These are phyloP conservation scores for Ditula angustiorana DNA, from an alignment of 2,888 invertebrate species.

Conservation along the genomic window DNA sequence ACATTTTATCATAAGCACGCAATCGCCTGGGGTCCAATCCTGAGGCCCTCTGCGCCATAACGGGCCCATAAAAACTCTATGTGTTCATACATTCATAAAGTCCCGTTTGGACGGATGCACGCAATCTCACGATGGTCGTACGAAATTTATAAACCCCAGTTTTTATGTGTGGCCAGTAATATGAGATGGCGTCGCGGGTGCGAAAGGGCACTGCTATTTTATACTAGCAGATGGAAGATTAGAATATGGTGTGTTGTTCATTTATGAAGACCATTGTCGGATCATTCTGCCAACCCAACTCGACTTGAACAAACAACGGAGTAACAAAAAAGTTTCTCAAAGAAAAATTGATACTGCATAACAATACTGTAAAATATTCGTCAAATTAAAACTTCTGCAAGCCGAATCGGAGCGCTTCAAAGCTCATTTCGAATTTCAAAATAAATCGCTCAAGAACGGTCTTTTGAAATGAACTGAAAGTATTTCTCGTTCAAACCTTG, in stretches of 20 bases:
- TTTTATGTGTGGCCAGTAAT: slow-evolving; percentile 40
- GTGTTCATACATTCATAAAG: slow-evolving; percentile 62
- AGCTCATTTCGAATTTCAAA: slow-evolving; percentile 42
- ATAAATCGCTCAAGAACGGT: slow-evolving; percentile 45
- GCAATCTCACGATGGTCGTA: slow-evolving; percentile 45
- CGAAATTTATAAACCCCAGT: slow-evolving; percentile 49
- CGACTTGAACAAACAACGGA: background rate
- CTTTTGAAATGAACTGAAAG: slow-evolving; percentile 52
- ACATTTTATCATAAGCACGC: slow-evolving; percentile 49
- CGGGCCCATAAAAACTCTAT: slow-evolving; percentile 64
- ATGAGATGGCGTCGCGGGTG: slow-evolving; percentile 19
- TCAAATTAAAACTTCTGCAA: slow-evolving; percentile 36
- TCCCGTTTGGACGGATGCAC: slow-evolving; percentile 48
- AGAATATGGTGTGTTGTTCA: slow-evolving; percentile 1
- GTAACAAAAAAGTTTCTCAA: slow-evolving; percentile 8
- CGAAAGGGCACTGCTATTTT: slow-evolving; percentile 12
- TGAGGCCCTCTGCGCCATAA: slow-evolving; percentile 54
- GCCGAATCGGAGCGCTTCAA: slow-evolving; percentile 24
- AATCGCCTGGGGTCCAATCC: slow-evolving; percentile 52
- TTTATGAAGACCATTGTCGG: slow-evolving; percentile 17
- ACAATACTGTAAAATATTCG: slow-evolving; percentile 36
- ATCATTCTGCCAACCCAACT: background rate
- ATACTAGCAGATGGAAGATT: slow-evolving; percentile 28
- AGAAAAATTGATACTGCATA: slow-evolving; percentile 38
- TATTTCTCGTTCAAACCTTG: slow-evolving; percentile 52